Percentiles rank a stretch among this genome's conserved stretches.
These are phyloP conservation scores for Acanthosoma haemorrhoidale DNA, from an alignment of 2,888 invertebrate species.

Conservation along the genomic window DNA sequence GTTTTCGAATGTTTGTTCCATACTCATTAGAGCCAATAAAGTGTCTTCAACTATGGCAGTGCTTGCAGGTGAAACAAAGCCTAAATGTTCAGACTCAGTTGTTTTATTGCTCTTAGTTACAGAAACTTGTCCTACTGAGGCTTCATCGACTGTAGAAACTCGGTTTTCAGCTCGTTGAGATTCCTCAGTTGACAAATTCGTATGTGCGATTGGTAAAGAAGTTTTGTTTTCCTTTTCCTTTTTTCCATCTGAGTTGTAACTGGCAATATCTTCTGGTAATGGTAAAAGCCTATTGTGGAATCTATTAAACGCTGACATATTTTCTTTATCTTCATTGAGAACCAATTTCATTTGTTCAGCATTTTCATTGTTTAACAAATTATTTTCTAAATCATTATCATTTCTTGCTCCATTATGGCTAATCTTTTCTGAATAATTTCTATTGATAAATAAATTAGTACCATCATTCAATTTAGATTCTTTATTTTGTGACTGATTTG, in stretches of 20 bases:
- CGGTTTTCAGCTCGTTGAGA: not conserved
- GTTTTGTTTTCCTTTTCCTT: not conserved
- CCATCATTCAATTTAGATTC: not conserved
- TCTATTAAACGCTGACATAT: not conserved
- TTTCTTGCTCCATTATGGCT: not conserved
- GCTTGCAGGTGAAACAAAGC: not conserved
- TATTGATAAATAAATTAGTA: not conserved
- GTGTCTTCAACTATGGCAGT: not conserved
- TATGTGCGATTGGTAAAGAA: not conserved
- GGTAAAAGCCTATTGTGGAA: constrained; percentile 13
- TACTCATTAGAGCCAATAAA: not conserved
- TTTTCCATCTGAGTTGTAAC: not conserved
- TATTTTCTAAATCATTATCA: not conserved
- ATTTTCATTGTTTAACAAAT: not conserved
- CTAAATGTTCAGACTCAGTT: not conserved
- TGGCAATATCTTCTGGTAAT: not conserved
- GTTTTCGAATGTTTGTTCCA: not conserved
- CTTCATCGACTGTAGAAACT: not conserved
- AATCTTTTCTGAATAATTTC: not conserved
- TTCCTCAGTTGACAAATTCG: not conserved
- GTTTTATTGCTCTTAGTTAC: not conserved
- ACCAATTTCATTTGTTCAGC: not conserved
- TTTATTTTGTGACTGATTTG: not conserved
- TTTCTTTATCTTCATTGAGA: not conserved
- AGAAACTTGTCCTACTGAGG: too few relatives aligned